A percentile compares a stretch with the other conserved stretches of the same genome.
Conservation (phyloP, 1,140 invertebrate genomes). For the Halyomorpha halys region DNA sequence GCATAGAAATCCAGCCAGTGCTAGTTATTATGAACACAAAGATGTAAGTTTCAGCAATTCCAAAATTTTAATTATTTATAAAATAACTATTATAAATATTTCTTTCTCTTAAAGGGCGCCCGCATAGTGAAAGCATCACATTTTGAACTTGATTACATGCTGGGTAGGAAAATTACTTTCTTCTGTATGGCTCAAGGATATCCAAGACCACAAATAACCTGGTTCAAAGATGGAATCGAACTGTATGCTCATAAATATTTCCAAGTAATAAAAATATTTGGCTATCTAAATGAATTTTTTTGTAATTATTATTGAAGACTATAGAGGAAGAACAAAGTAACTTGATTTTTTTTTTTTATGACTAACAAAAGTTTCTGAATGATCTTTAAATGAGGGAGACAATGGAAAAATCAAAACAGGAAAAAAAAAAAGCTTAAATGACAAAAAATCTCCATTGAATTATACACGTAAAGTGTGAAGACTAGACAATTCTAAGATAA, state of each 20-base stretch:
- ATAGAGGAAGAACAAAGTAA: too few species aligned
- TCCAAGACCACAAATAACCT: constrained; percentile 44
- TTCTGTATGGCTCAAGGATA: constrained; percentile 45
- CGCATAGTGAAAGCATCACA: constrained; percentile 46
- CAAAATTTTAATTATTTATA: too few species aligned
- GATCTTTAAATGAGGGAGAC: background rate
- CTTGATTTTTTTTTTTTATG: too few species aligned
- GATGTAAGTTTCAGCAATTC: constrained; percentile 46
- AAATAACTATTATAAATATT: background rate
- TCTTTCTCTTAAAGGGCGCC: constrained; percentile 40
- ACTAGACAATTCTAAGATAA: too few species aligned
- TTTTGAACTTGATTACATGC: constrained; percentile 48
- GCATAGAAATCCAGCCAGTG: constrained; percentile 50
- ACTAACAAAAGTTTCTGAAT: too few species aligned
- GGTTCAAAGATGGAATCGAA: constrained; percentile 50
- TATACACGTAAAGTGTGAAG: too few species aligned
- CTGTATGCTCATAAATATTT: constrained; percentile 45
- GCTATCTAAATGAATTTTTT: background rate
- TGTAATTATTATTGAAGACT: constrained; percentile 5
- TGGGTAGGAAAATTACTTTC: constrained; percentile 48
- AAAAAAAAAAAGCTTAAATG: constrained; percentile 3
- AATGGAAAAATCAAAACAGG: too few species aligned
- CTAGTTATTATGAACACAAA: constrained; percentile 60
- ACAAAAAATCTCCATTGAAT: too few species aligned
- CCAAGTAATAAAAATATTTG: constrained; percentile 36